These are phyloP conservation scores for Pseudochirops corinnae DNA, from an alignment of 2,797 vertebrate species.

Conservation along the genomic window DNA sequence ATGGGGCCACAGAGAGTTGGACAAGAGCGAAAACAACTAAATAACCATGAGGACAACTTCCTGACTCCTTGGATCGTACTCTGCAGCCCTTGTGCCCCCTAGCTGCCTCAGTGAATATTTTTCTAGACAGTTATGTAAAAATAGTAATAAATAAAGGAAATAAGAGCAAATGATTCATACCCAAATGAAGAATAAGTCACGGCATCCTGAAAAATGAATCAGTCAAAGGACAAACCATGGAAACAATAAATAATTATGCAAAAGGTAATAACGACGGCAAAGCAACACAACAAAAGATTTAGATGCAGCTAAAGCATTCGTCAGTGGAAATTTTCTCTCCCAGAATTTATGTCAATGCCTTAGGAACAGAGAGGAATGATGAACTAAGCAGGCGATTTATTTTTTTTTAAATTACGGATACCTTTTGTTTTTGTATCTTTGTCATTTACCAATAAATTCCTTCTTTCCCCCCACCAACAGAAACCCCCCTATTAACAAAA, in stretches of 20 bases:
- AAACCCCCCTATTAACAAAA: neutral
- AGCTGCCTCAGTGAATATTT: neutral
- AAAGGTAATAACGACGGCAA: neutral
- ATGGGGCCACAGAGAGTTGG: neutral
- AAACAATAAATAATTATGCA: neutral
- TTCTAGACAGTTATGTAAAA: neutral
- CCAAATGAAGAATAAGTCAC: neutral
- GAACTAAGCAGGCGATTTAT: neutral
- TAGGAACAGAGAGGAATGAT: neutral
- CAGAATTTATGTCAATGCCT: neutral
- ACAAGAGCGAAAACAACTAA: neutral
- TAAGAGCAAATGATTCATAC: neutral
- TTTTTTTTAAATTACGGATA: neutral
- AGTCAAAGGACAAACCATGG: neutral
- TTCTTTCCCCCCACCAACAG: neutral
- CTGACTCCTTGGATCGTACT: neutral
- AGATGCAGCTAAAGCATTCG: neutral
- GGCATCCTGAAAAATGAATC: neutral
- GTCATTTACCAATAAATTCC: neutral
- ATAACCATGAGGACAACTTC: neutral
- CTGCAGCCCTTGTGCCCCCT: neutral
- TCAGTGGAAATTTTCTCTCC: neutral
- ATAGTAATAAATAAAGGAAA: neutral
- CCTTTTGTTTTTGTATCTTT: neutral
- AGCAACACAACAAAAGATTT: neutral